Base-by-base conservation (phyloP, 2,888 invertebrate genomes). In the Agapostemon virescens region DNA sequence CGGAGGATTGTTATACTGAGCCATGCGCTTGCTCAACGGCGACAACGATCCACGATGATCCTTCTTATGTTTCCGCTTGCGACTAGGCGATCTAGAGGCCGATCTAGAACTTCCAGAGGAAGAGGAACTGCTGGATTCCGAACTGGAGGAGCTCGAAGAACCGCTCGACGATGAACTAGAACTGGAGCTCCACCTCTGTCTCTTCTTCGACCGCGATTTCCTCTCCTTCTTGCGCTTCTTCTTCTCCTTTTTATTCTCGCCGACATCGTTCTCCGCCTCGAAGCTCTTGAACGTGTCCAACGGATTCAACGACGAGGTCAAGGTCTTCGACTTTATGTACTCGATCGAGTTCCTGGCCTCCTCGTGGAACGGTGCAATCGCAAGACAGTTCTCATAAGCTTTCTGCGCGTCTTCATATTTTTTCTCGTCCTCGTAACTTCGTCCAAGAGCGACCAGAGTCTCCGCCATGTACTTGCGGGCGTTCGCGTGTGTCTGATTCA, bases 401-500 rank as follows among this genome's bases (percentile, higher is more conserved):
- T 97, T 97, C 76, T 96, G 94, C 0, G 98, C 97, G 86, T 97
- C 97, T 3, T 97, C 96, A 72, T 96, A 95, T 88, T 97, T 97
- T 90, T 96, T 97, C 87, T 97, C 97, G 88, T 97, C 97, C 91
- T 98, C 97, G 91, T 96, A 97, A 90, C 97, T 97, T 69, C 97
- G 95, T 49, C 97, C 98, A 69, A 97, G 93, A 0, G 98, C 98
- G 0, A 98, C 97, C 64, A 98, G 93, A 0, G 98, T 98, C 93
- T 98, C 98, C 45, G 98, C 97, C 94, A 98, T 95, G 93, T 98
- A 99, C 92, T 98, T 98, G 77, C 97, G 95, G 45, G 98, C 98
- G 93, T 98, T 98, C 2, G 96, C 96, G 93, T 99, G 98, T 83
- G 95, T 96, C 1, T 97, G 96, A 93, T 98, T 98, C 63, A 97